phyloP scores from a whole-genome alignment of 1,140 invertebrate species.

The Chlorops oryzae region DNA sequence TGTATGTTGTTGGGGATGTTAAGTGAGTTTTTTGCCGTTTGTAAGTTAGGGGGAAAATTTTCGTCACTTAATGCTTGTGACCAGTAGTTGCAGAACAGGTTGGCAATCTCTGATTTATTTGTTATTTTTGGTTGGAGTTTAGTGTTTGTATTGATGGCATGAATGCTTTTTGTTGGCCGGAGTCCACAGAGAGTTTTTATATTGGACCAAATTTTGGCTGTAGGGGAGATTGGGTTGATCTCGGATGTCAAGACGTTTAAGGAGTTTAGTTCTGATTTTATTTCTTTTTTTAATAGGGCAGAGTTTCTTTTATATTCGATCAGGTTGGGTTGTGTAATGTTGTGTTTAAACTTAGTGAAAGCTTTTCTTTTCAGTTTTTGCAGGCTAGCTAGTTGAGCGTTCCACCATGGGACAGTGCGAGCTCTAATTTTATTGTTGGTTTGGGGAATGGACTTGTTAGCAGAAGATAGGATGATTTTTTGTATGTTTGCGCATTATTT shows the following conservation, averaged over 20 bases:
- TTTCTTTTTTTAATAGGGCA: conserved; percentile 10
- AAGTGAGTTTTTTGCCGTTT: too few relatives aligned
- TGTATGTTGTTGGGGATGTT: too few relatives aligned
- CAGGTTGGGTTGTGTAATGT: neutral
- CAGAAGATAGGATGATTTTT: neutral
- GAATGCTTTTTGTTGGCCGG: too few relatives aligned
- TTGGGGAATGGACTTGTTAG: conserved; percentile 7
- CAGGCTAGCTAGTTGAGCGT: neutral
- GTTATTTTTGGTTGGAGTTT: too few relatives aligned
- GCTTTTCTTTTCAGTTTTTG: neutral
- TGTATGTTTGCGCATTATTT: conserved; percentile 3
- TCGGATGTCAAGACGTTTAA: conserved; percentile 11
- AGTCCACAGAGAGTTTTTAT: conserved; percentile 13
- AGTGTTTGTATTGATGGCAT: too few relatives aligned
- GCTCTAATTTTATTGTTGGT: neutral
- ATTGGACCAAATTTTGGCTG: conserved; percentile 15
- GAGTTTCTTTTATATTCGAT: conserved; percentile 2
- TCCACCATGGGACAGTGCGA: conserved; percentile 3
- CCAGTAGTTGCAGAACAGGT: too few relatives aligned
- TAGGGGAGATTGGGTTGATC: conserved; percentile 9
- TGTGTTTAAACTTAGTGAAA: neutral
- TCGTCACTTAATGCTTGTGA: too few relatives aligned
- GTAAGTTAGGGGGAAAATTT: too few relatives aligned
- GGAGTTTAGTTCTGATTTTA: conserved; percentile 12
- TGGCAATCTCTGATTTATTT: too few relatives aligned